A percentile compares a stretch with the other conserved stretches of the same genome.
These are phyloP conservation scores for Fistularia tabacaria DNA, from an alignment of 2,797 vertebrate genomes.

Conservation along the genomic window DNA sequence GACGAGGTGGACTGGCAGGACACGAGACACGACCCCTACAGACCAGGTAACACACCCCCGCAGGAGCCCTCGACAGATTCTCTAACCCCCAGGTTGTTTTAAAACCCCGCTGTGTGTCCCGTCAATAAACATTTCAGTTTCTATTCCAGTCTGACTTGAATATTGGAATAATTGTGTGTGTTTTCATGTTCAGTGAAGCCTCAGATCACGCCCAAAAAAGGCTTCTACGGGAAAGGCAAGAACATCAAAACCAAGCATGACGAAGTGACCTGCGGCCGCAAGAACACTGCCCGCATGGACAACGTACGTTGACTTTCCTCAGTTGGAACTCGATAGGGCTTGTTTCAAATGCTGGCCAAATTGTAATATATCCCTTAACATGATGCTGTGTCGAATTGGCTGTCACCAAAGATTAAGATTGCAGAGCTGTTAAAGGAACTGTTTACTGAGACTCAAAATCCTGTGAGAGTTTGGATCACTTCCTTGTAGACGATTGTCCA, in stretches of 20 bases:
- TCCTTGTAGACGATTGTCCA: too few relatives aligned
- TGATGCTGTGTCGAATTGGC: too few relatives aligned
- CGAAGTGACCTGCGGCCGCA: conserved; percentile 88
- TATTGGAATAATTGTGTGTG: background rate
- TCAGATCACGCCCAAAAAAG: conserved; percentile 83
- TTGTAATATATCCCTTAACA: too few relatives aligned
- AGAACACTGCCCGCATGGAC: conserved; percentile 97
- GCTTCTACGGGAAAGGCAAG: conserved; percentile 92
- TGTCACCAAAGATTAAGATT: too few relatives aligned
- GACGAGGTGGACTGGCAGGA: conserved; percentile 99
- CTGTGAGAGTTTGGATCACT: too few relatives aligned
- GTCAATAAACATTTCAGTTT: too few relatives aligned
- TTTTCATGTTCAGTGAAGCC: conserved; percentile 80
- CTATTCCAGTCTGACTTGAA: too few relatives aligned
- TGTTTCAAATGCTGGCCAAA: background rate
- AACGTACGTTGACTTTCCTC: conserved; percentile 75
- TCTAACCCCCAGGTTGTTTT: background rate
- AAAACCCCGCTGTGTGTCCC: background rate
- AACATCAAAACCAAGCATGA: conserved; percentile 98
- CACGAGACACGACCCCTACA: conserved; percentile 90
- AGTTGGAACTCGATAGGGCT: too few relatives aligned
- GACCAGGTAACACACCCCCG: conserved; percentile 76
- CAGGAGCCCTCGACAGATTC: background rate
- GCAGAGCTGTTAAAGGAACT: too few relatives aligned
- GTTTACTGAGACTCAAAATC: too few relatives aligned